Evolutionary conservation across 1,140 invertebrate genomes (phyloP), one percentile per base, ranked within the genome.

Genomic region (Leptoteleia sp.): DNA sequence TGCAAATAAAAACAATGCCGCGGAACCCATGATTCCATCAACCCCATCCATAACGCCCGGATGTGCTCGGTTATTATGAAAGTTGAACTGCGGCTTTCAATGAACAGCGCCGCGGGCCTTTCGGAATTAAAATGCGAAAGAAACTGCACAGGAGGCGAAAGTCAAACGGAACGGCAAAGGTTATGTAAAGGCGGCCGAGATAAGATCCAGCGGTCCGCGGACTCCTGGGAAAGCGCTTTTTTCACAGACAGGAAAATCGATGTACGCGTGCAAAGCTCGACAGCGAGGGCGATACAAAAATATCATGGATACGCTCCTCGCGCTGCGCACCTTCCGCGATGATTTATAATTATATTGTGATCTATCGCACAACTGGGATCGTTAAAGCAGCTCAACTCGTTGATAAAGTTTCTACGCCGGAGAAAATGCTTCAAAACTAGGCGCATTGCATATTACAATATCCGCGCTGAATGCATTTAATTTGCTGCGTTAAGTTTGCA

Each of bases 41-140:
- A 3, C 6, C 6, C 9, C 11, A 25, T n/a, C n/a, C n/a, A n/a
- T n/a, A n/a, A n/a, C 22, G 6, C 3, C 6, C 22, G 22, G 22
- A 25, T 25, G 22, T 6, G 22, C 22, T 25, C 22, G 22, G 22
- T 3, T 33, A 17, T 50, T 27, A 15, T 47, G 31, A 15, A 55
- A 45, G 50, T 29, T 27, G 12, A 42, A 15, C 22, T n/a, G 31
- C 8, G 12, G 29, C 42, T 22, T 68, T 68, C 48, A 55, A 55
- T 37, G 64, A 35, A 33, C 13, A 47, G 12, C 22, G 64, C 64
- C 50, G 31, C 48, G 15, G 40, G 64, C 17, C 33, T 45, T 47
- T 47, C 16, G 64, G 12, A 68, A 54, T 68, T 68, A 68, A 68
- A 68, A 55, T 57, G 17, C 22, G 40, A 31, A 43, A 57, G 40